These are phyloP conservation scores for Cyprinodon brontotheroides DNA, from an alignment of 2,113 vertebrate genomes.

Conservation along the genomic window DNA sequence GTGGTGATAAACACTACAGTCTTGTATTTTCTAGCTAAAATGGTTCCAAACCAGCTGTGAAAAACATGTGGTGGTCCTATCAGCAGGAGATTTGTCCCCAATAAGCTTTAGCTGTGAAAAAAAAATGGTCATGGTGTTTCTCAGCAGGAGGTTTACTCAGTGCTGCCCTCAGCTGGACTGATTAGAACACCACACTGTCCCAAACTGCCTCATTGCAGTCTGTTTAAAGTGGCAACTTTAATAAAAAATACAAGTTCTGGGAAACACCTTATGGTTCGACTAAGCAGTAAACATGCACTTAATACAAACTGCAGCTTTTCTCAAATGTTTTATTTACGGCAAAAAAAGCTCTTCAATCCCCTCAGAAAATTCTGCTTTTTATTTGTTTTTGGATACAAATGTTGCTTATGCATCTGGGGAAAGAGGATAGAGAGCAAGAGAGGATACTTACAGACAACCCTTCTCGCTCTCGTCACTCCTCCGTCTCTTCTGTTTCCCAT, in stretches of 20 bases:
- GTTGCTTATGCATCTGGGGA: slow-evolving; percentile 33
- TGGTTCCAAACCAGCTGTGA: slow-evolving; percentile 57
- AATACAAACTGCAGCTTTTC: slow-evolving; percentile 45
- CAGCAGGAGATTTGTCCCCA: slow-evolving; percentile 41
- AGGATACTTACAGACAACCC: slow-evolving; percentile 27
- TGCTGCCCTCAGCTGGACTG: slow-evolving; percentile 69
- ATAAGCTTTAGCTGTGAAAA: slow-evolving; percentile 45
- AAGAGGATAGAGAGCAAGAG: slow-evolving; percentile 38
- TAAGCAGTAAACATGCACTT: slow-evolving; percentile 67
- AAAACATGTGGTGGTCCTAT: slow-evolving; percentile 53
- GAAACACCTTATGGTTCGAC: slow-evolving; percentile 55
- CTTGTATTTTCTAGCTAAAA: slow-evolving; percentile 51
- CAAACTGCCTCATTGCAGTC: slow-evolving; percentile 71
- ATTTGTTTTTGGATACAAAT: slow-evolving; percentile 10
- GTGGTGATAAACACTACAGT: slow-evolving; percentile 65
- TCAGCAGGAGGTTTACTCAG: slow-evolving; percentile 33
- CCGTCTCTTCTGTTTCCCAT: slow-evolving; percentile 28
- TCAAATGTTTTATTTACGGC: slow-evolving; percentile 34
- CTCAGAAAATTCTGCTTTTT: slow-evolving; percentile 9
- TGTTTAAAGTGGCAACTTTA: slow-evolving; percentile 55
- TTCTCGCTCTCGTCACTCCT: slow-evolving; percentile 9
- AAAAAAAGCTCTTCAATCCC: slow-evolving; percentile 30
- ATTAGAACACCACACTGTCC: slow-evolving; percentile 63
- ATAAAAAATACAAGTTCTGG: slow-evolving; percentile 27
- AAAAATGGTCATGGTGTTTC: slow-evolving; percentile 36